Base-by-base conservation (phyloP, 2,797 vertebrate species). In the Sebastes taczanowskii region DNA sequence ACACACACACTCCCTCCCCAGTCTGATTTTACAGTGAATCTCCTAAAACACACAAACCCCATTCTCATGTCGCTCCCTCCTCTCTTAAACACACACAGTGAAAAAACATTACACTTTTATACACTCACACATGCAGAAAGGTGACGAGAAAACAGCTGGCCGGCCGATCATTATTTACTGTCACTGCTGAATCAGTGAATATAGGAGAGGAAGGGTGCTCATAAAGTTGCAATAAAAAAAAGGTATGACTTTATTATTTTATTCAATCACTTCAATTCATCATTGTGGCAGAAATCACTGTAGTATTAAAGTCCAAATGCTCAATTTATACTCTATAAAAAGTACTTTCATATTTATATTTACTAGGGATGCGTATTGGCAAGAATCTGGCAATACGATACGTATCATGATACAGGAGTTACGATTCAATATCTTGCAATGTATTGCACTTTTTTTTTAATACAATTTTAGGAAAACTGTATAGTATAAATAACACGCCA, bases 111-210 rank as follows among this genome's bases (percentile, higher is more conserved):
- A 62, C 60, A 34, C 42, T 64, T 65, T 66, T 56, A 77, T 29
- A 81, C 55, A 76, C 30, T 72, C 55, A 61, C 35, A 64, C 65
- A 60, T 6, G 22, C 71, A 80, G 7, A 77, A 67, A 70, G 38
- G 16, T 25, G 53, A 76, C 30, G 30, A 74, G 46, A 95, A 49
- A 81, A 34, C 9, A 92, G 91, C 91, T 95, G 96, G 94, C 87
- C 91, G 92, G 90, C 84, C 81, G 80, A 91, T 93, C 90, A 92
- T 86, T 87, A 95, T 94, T 93, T 89, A 92, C 70, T 61, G 89
- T 94, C 82, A 77, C 87, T 90, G 91, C 81, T 95, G 89, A 94
- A 94, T 94, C 92, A 82, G 16, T 58, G 13, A 76, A 82, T 16
- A 69, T 2, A 23, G 4, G 22, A 66, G n/a, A 79, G 23, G n/a